A percentile compares a stretch with the other conserved stretches of the same genome.
Conservation (phyloP, 2,888 invertebrate genomes). For the Leptothorax acervorum region DNA sequence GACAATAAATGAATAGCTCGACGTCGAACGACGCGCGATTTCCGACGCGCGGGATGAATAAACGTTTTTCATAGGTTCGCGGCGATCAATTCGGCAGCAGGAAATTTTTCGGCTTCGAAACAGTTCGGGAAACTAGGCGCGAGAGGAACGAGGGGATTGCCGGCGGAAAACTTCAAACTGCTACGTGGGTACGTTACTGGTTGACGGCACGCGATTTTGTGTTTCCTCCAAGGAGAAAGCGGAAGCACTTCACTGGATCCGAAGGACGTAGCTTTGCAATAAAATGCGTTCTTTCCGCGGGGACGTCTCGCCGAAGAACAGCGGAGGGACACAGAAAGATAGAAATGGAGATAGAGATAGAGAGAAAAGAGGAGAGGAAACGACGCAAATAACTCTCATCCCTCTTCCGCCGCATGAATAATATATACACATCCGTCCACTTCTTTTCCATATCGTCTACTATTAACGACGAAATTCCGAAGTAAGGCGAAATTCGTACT, state of each 20-base stretch:
- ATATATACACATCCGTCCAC: slow-evolving; percentile 38
- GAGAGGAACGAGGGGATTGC: not conserved
- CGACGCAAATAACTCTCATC: slow-evolving; percentile 43
- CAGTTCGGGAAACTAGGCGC: not conserved
- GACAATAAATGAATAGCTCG: slow-evolving; percentile 16
- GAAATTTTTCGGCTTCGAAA: slow-evolving; percentile 16
- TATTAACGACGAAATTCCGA: slow-evolving; percentile 21
- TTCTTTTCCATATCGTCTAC: slow-evolving; percentile 48
- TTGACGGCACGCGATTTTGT: slow-evolving; percentile 41
- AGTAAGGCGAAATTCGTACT: not conserved
- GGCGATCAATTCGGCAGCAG: slow-evolving; percentile 19
- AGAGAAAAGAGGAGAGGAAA: not conserved
- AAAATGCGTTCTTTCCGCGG: slow-evolving; percentile 47
- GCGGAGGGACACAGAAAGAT: not conserved
- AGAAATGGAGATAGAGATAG: not conserved
- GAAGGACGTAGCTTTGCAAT: slow-evolving; percentile 50
- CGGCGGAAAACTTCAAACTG: not conserved
- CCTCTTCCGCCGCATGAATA: slow-evolving; percentile 40
- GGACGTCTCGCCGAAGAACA: not conserved
- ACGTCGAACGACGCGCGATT: not conserved
- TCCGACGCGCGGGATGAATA: not conserved
- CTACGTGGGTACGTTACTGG: slow-evolving; percentile 26
- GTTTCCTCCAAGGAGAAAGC: slow-evolving; percentile 33
- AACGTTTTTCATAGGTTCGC: slow-evolving; percentile 3
- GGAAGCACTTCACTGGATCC: slow-evolving; percentile 51